Conservation (phyloP, 2,797 vertebrate species). For the Apogon hyalosoma region DNA sequence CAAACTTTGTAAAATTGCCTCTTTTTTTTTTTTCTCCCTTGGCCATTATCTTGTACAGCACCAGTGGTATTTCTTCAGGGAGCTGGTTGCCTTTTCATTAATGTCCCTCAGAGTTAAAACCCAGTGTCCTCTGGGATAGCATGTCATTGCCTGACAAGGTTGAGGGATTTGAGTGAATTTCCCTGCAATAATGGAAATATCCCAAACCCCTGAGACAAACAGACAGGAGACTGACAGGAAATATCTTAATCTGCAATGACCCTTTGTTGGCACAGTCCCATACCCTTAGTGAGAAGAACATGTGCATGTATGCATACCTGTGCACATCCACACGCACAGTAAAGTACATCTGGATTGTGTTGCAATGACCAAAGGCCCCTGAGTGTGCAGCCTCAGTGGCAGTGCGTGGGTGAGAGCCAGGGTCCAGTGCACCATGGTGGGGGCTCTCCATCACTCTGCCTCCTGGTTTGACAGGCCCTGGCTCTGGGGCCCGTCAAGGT, state of each 20-base stretch:
- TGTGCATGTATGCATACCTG: constrained; percentile 57
- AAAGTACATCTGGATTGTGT: constrained; percentile 85
- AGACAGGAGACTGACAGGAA: constrained; percentile 78
- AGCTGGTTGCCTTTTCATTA: constrained; percentile 71
- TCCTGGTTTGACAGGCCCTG: constrained; percentile 84
- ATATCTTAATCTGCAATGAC: constrained; percentile 83
- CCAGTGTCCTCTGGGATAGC: constrained; percentile 66
- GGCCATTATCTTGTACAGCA: constrained; percentile 49
- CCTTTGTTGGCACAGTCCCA: constrained; percentile 66
- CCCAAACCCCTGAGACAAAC: constrained; percentile 71
- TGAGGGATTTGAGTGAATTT: constrained; percentile 78
- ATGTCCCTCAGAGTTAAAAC: constrained; percentile 75
- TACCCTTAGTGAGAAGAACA: constrained; percentile 66
- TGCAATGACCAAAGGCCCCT: constrained; percentile 74
- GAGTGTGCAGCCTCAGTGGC: constrained; percentile 76
- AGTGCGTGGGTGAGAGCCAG: constrained; percentile 81
- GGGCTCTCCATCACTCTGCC: constrained; percentile 85
- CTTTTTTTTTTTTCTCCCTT: constrained; percentile 16
- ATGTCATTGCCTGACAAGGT: constrained; percentile 79
- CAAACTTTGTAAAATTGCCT: constrained; percentile 27
- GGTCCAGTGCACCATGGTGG: constrained; percentile 83
- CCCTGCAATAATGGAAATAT: constrained; percentile 79
- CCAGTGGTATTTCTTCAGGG: constrained; percentile 52
- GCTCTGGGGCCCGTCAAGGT: constrained; percentile 80
- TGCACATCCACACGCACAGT: constrained; percentile 38